A percentile compares a stretch with the other conserved stretches of the same genome.
phyloP scores from a whole-genome alignment of 2,113 vertebrate genomes.

The Mormoops blainvillei region DNA sequence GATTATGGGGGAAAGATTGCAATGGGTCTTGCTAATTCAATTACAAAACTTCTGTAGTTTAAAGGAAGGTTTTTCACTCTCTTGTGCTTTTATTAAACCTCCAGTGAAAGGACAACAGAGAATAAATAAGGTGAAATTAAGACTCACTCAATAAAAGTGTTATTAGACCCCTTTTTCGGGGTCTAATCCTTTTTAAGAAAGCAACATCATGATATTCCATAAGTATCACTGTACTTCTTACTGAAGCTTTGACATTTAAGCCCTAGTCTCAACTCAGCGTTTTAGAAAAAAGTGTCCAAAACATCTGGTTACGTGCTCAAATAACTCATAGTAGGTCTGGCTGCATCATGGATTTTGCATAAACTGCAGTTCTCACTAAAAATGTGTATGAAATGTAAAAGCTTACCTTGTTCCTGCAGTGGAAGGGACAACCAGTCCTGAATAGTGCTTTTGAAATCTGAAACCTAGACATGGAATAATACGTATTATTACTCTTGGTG shows the following conservation, averaged over 20 bases:
- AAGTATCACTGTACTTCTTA: background rate
- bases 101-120: background rate
- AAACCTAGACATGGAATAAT: background rate
- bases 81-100: background rate
- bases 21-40: background rate
- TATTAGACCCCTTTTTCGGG: no score
- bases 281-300: background rate
- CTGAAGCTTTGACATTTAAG: background rate
- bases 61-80: background rate
- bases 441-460: background rate
- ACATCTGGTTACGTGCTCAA: background rate
- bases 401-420: background rate
- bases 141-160: background rate
- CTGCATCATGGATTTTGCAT: background rate
- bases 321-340: background rate
- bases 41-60: background rate
- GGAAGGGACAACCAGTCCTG: background rate
- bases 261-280: background rate
- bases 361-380: background rate
- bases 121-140: background rate
- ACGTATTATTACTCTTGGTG: accelerated
- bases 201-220: background rate
- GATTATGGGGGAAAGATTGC: background rate
- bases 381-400: background rate
- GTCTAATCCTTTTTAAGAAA: background rate